phyloP scores from a whole-genome alignment of 53 echinoderm and acorn worm genomes.

The Zoroaster sp. region DNA sequence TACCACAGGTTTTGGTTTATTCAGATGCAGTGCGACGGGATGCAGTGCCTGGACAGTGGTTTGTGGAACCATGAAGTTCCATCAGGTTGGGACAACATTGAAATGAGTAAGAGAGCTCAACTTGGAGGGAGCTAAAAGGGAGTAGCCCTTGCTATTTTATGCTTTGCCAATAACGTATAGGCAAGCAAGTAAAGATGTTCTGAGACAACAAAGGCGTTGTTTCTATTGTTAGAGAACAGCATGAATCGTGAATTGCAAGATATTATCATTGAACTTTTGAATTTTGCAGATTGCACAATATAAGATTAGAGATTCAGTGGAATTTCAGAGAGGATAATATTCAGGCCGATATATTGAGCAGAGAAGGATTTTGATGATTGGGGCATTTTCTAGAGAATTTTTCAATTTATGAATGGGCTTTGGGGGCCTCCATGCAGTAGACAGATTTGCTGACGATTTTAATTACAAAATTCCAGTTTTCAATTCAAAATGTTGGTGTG shows the following conservation, averaged over 20 bases:
- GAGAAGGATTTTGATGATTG: constrained; percentile 2
- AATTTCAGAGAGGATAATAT: no score
- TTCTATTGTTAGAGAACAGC: neutral
- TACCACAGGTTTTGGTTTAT: constrained; percentile 9
- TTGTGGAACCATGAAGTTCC: no score
- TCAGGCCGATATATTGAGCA: no score
- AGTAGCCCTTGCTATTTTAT: neutral
- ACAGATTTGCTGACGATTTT: no score
- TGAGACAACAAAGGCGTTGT: constrained; percentile 10
- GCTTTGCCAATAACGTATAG: neutral
- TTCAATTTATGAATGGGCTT: neutral
- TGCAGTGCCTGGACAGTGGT: no score
- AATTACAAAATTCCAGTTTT: no score
- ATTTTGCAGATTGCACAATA: no score
- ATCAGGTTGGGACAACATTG: neutral
- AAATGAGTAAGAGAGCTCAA: neutral
- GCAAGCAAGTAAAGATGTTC: neutral
- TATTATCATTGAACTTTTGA: no score
- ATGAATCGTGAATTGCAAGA: no score
- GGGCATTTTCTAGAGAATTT: neutral
- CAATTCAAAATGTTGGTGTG: no score
- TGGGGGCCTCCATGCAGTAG: constrained; percentile 4
- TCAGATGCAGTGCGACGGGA: constrained; percentile 30
- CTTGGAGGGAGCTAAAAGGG: constrained; percentile 22
- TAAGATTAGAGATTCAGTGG: neutral